Base-by-base conservation (phyloP, 2,888 invertebrate genomes). In the Drosophila flavopinicola region DNA sequence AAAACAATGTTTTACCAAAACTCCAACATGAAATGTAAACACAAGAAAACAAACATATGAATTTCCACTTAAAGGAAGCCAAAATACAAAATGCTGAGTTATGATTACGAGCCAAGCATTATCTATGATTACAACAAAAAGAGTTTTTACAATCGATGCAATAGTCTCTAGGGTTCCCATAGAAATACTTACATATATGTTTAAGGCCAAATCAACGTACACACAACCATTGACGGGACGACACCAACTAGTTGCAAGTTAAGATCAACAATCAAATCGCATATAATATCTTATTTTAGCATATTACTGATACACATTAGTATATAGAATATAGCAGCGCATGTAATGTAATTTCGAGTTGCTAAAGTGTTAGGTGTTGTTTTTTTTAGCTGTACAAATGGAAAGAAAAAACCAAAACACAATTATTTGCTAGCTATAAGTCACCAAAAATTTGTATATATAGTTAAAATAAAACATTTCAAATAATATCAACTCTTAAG, bases 371-470 rank as follows among this genome's bases (percentile, higher is more conserved):
- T 15, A 17, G 45, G 23, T 57, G 42, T 72, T 60, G 54, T 49
- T 75, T 54, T 49, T 75, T 54, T 70, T 61, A 68, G 49, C 17
- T 54, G 42, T 47, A 69, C 25, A 49, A 38, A 33, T 9, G 1
- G 6, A 15, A n/a, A n/a, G 11, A 7, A 4, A 51, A 27, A 29
- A 42, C 38, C 11, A 7, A 4, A 51, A 27, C 25, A 42, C 38
- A 42, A 38, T 29, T 39, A 75, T 63, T 63, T 58, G 38, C 33
- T 82, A 85, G 69, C 37, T 25, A 10, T 79, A 85, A 79, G 85
- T 44, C 78, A 79, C 78, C 75, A 78, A 75, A 75, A 85, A 76
- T 82, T 72, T 79, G 79, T 79, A 78, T 15, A 68, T 73, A 82
- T 66, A 65, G 56, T 57, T 49, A 47, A 69, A 61, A 61, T 41